phyloP scores from a whole-genome alignment of 2,888 invertebrate species.

The Argyresthia albistria region DNA sequence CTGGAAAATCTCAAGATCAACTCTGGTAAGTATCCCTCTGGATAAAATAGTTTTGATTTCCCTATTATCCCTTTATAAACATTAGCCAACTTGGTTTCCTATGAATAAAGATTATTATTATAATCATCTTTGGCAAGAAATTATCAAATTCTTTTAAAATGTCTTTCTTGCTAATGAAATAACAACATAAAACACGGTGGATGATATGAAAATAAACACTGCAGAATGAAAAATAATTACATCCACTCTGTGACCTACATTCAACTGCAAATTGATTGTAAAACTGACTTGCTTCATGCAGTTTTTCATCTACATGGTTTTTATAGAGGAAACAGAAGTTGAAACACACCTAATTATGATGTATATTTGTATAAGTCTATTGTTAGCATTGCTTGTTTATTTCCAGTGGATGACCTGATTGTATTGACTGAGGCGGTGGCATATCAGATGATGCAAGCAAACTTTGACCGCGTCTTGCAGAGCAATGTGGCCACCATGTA shows the following conservation, averaged over 20 bases:
- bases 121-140: no score
- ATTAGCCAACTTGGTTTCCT: no score
- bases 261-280: slow-evolving; percentile 5
- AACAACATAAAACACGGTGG: no score
- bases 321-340: no score
- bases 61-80: no score
- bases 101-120: no score
- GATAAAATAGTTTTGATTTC: not conserved
- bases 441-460: slow-evolving; percentile 81
- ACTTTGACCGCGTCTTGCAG: slow-evolving; percentile 78
- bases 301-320: slow-evolving; percentile 6
- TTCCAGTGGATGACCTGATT: slow-evolving; percentile 85
- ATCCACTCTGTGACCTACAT: not conserved
- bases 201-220: no score
- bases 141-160: no score
- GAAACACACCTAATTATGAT: no score
- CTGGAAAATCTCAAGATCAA: slow-evolving; percentile 67
- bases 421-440: slow-evolving; percentile 87
- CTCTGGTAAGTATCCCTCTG: slow-evolving; percentile 39
- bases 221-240: not conserved
- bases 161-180: no score
- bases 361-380: not conserved
- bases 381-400: slow-evolving; percentile 3
- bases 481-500: slow-evolving; percentile 84
- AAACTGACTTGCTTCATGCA: slow-evolving; percentile 1